Base-by-base conservation (phyloP, 2,888 invertebrate species). In the Campopleginae sp. region DNA sequence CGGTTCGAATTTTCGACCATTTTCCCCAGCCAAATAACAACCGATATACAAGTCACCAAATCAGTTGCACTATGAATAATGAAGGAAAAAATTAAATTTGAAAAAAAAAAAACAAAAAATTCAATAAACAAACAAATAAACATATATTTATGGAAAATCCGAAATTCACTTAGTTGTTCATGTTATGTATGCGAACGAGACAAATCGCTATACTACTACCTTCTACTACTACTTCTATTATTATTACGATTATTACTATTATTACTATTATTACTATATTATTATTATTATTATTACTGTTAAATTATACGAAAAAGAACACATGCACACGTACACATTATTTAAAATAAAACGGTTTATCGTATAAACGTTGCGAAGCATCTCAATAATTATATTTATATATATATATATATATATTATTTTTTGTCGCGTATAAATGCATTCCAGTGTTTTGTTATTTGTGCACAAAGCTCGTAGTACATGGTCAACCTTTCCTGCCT, bases 301-400 rank as follows among this genome's bases (percentile, higher is more conserved):
- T 80, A 87, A 23, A 90, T 87, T 90, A 90, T 90, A 91, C 90
- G 89, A 71, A 77, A 84, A 85, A 80, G 33, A 65, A 82, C 86
- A 84, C 90, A 89, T 84, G 86, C 89, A 88, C 87, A 87, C 87
- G 89, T 89, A 90, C 89, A 89, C 87, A 89, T 91, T 89, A 92
- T 91, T 54, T 91, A 89, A 91, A 92, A 92, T 92, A 91, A 91
- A 92, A 89, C 89, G 89, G 88, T 91, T 92, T 91, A 91, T 91
- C 84, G 86, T 88, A 87, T 82, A 84, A 85, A 68, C 74, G 68
- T 72, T 77, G 80, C 68, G 78, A 54, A 68, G 31, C 66, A 75
- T 72, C 68, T 72, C 31, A 31, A 68, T 65, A 54, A 51, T 42
- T 80, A 66, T 80, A 19, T 61, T 4, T 80, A 42, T 70, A 66